Conservation (phyloP, 2,797 vertebrate species). For the Triplophysa yarkandensis region DNA sequence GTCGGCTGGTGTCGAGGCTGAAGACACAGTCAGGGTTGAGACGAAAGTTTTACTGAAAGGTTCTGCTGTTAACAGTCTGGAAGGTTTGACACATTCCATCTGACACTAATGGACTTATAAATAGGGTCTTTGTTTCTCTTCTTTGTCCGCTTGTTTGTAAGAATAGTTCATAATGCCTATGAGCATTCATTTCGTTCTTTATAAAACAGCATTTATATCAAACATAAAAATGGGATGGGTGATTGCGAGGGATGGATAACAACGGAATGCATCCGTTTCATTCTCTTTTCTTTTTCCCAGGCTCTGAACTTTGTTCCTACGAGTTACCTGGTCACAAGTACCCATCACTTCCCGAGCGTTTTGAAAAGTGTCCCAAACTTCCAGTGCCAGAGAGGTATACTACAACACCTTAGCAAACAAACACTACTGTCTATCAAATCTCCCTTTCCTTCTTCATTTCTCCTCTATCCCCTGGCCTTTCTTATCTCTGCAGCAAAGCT, state of each 20-base stretch:
- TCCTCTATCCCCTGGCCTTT: constrained; percentile 43
- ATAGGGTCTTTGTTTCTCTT: constrained; percentile 31
- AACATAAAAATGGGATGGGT: no score
- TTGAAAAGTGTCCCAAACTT: constrained; percentile 88
- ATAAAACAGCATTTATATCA: no score
- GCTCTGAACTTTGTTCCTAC: constrained; percentile 89
- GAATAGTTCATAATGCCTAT: background rate
- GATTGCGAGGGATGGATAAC: no score
- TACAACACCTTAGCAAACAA: background rate
- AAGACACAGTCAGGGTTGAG: constrained; percentile 17
- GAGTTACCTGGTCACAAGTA: constrained; percentile 86
- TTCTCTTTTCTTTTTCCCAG: constrained; percentile 66
- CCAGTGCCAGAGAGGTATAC: constrained; percentile 92
- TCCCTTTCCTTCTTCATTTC: constrained; percentile 17
- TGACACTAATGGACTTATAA: constrained; percentile 21
- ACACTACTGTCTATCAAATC: constrained; percentile 2
- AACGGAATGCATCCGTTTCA: background rate
- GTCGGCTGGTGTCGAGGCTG: constrained; percentile 23
- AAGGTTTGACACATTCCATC: constrained; percentile 30
- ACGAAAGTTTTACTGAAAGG: constrained; percentile 65
- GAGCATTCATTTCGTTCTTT: background rate
- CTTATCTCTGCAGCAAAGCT: constrained; percentile 76
- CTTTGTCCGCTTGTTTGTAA: background rate
- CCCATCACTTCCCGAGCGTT: constrained; percentile 77
- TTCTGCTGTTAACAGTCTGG: constrained; percentile 49